These are phyloP conservation scores for Bombus confusus DNA, from an alignment of 1,140 invertebrate genomes.

Conservation along the genomic window DNA sequence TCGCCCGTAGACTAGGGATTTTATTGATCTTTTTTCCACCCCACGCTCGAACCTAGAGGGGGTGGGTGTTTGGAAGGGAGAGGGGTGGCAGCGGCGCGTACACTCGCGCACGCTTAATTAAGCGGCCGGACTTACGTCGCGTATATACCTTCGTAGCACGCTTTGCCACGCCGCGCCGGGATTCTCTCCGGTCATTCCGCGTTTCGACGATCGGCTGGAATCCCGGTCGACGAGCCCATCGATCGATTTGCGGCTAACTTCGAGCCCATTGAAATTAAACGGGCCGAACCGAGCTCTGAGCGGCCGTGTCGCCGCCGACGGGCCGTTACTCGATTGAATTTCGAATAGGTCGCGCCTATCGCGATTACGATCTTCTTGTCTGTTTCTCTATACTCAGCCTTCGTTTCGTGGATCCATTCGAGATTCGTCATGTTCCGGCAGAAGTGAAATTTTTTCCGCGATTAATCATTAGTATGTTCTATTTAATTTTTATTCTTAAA, in stretches of 20 bases:
- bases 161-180: not conserved
- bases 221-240: conserved; percentile 2
- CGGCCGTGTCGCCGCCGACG: not conserved
- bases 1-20: conserved; percentile 79
- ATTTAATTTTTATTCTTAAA: not conserved
- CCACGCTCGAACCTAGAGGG: conserved; percentile 34
- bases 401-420: not conserved
- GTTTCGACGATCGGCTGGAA: conserved; percentile 30
- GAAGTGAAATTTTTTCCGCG: not conserved
- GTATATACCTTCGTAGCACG: conserved; percentile 27
- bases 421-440: not conserved
- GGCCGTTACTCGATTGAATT: conserved; percentile 4
- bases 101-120: conserved; percentile 66
- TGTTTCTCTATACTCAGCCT: no score
- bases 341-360: not conserved
- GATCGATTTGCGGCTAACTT: conserved; percentile 45
- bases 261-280: conserved; percentile 32
- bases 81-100: conserved; percentile 11
- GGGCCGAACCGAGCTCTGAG: not conserved
- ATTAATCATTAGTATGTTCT: not conserved
- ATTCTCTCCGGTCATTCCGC: not conserved
- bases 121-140: conserved; percentile 60
- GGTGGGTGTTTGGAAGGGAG: not conserved
- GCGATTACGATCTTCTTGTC: not conserved
- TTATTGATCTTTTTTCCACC: conserved; percentile 80